These are phyloP conservation scores for Ommatoiulus sabulosus DNA, from an alignment of 2,888 invertebrate species.

Conservation along the genomic window DNA sequence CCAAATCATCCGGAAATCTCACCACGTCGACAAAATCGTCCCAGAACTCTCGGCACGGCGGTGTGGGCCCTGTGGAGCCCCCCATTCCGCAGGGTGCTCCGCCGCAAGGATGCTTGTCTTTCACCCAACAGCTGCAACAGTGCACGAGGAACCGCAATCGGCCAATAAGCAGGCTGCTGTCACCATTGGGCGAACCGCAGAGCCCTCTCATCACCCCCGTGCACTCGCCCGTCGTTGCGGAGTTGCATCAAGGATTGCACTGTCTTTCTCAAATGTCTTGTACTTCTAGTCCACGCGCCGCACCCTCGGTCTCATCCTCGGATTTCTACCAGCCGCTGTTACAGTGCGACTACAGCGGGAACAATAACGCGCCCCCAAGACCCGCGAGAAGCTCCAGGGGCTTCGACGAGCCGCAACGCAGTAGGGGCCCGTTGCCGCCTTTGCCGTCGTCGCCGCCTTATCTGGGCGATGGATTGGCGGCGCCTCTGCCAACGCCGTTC, in stretches of 20 bases:
- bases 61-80: conserved; percentile 56
- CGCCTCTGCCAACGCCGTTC: background rate
- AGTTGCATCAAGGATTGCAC: conserved; percentile 58
- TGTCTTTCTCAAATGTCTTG: conserved; percentile 60
- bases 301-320: conserved; percentile 48
- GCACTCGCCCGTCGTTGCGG: conserved; percentile 73
- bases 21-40: conserved; percentile 76
- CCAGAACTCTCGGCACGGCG: conserved; percentile 63
- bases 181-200: conserved; percentile 76
- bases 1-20: conserved; percentile 79
- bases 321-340: conserved; percentile 41
- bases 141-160: conserved; percentile 79
- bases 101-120: conserved; percentile 74
- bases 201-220: conserved; percentile 85
- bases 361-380: conserved; percentile 38
- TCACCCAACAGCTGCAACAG: conserved; percentile 92
- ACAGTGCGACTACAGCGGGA: background rate
- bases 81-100: conserved; percentile 59
- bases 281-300: conserved; percentile 51
- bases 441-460: conserved; percentile 48
- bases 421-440: conserved; percentile 37
- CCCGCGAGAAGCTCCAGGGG: conserved; percentile 46
- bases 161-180: conserved; percentile 73
- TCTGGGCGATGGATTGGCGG: background rate
- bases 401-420: background rate